A percentile compares a stretch with the other conserved stretches of the same genome.
Conservation (phyloP, 2,888 invertebrate species). For the Serripes groenlandicus region DNA sequence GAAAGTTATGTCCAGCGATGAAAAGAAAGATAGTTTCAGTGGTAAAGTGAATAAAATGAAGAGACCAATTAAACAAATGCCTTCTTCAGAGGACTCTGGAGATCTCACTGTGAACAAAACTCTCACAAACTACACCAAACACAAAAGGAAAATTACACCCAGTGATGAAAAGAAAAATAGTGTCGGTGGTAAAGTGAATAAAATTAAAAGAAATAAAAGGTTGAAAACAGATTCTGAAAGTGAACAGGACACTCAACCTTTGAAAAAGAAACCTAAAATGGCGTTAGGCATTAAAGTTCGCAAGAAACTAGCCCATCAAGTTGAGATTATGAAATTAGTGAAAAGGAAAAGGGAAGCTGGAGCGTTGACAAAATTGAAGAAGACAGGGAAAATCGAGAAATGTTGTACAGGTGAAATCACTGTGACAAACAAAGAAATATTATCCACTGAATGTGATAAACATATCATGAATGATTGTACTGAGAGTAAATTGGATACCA, state of each 20-base stretch:
- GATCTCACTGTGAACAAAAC: slow-evolving; percentile 30
- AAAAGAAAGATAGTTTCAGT: background rate
- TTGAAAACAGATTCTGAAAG: slow-evolving; percentile 30
- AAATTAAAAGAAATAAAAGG: slow-evolving; percentile 24
- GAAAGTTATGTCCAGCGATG: background rate
- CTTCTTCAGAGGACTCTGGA: slow-evolving; percentile 21
- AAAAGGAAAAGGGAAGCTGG: slow-evolving; percentile 11
- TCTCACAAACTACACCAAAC: slow-evolving; percentile 26
- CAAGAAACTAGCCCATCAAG: background rate
- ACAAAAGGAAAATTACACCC: slow-evolving; percentile 5
- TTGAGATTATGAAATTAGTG: slow-evolving; percentile 15
- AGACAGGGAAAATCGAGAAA: slow-evolving; percentile 1
- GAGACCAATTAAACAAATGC: too few relatives aligned
- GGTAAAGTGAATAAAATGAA: background rate
- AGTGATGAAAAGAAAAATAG: background rate
- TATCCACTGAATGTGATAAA: too few relatives aligned
- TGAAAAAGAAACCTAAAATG: background rate
- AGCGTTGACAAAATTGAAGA: slow-evolving; percentile 1
- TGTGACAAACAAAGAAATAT: background rate
- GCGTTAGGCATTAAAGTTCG: background rate
- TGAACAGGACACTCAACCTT: background rate
- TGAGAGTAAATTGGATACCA: background rate
- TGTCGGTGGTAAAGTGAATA: slow-evolving; percentile 5
- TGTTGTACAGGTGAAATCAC: background rate
- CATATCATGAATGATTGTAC: too few relatives aligned